phyloP scores from a whole-genome alignment of 2,888 invertebrate species.

The Euzetes globulus region DNA sequence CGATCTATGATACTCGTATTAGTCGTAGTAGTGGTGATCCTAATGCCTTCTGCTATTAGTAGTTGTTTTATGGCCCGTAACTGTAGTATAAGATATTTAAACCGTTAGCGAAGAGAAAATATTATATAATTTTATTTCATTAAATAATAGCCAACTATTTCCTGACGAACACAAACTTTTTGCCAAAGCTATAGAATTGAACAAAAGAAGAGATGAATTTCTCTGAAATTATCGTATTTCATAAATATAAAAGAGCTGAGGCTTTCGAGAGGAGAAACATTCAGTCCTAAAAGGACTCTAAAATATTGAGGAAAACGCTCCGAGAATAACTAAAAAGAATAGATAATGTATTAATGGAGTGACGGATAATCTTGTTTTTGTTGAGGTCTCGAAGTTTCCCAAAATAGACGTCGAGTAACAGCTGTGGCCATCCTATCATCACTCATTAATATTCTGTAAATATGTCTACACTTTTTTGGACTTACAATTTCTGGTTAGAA shows the following conservation, averaged over 20 bases:
- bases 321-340: neutral
- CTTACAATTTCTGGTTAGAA: neutral
- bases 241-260: neutral
- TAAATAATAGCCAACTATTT: constrained; percentile 22
- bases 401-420: neutral
- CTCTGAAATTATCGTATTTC: neutral
- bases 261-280: neutral
- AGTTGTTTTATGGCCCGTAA: constrained; percentile 14
- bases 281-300: neutral
- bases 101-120: constrained; percentile 7
- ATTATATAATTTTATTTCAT: constrained; percentile 16
- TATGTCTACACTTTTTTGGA: neutral
- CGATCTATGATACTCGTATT: neutral
- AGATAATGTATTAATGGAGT: neutral
- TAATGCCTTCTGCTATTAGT: neutral
- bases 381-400: neutral
- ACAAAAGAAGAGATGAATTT: constrained; percentile 14
- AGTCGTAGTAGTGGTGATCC: too few species aligned
- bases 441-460: constrained; percentile 7
- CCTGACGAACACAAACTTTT: neutral
- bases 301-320: neutral
- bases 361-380: neutral
- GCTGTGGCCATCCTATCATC: constrained; percentile 1
- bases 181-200: neutral
- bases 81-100: neutral